phyloP scores from a whole-genome alignment of 2,888 invertebrate species.

The Arrhopalites spinosus region DNA sequence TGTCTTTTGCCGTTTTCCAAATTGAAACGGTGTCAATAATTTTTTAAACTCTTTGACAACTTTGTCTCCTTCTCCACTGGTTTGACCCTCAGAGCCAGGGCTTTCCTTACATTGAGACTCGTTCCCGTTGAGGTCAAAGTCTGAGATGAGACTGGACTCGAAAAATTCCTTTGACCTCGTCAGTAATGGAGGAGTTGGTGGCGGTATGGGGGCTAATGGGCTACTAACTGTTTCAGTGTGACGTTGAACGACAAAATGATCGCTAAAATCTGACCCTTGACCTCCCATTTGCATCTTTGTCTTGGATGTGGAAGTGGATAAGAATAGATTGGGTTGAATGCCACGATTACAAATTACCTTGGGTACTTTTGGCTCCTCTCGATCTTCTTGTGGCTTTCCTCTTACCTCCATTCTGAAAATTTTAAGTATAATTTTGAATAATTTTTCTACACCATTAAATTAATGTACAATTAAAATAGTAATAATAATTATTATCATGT shows the following conservation, averaged over 20 bases:
- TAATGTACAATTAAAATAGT: too few relatives aligned
- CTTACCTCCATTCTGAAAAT: too few relatives aligned
- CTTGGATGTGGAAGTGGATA: too few relatives aligned
- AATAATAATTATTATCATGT: too few relatives aligned
- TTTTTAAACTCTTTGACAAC: background rate
- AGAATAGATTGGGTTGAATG: too few relatives aligned
- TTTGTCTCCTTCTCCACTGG: background rate
- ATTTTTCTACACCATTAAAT: too few relatives aligned
- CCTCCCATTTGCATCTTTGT: too few relatives aligned
- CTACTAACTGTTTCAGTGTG: background rate
- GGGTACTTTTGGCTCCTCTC: too few relatives aligned
- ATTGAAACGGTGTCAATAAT: constrained; percentile 13
- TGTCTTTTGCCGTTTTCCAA: constrained; percentile 18
- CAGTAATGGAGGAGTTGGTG: background rate
- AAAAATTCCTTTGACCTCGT: background rate
- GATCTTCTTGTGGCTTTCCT: too few relatives aligned
- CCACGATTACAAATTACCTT: too few relatives aligned
- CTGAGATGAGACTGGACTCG: background rate
- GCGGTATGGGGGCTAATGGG: too few relatives aligned
- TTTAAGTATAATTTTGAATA: too few relatives aligned
- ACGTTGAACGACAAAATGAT: constrained; percentile 22
- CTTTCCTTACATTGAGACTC: background rate
- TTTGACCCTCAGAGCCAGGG: background rate
- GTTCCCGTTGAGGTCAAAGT: background rate
- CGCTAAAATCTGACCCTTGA: constrained; percentile 22